Percentiles rank a stretch among this genome's conserved stretches.
Conservation (phyloP, 37 sponge, comb jelly and placozoan species). For the Spongilla lacustris region DNA sequence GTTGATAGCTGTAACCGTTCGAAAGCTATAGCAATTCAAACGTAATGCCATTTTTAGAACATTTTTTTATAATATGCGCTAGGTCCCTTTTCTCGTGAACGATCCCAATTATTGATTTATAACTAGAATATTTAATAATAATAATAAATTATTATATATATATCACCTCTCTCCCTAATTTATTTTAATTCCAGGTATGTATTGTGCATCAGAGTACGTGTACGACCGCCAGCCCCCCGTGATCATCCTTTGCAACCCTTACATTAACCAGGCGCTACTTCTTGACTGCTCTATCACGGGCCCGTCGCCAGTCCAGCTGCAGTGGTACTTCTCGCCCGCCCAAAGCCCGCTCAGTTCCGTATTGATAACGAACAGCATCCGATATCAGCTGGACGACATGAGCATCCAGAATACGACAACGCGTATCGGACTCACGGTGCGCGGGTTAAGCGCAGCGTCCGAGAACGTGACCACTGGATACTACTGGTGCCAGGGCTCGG, state of each 20-base stretch:
- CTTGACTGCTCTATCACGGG: constrained; percentile 8
- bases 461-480: constrained; percentile 5
- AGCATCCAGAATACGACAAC: not conserved
- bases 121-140: too few relatives aligned
- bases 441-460: not conserved
- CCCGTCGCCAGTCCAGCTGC: not conserved
- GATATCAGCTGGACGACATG: not conserved
- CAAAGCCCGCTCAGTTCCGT: not conserved
- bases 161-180: not conserved
- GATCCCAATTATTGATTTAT: too few relatives aligned
- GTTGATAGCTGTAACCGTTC: too few relatives aligned
- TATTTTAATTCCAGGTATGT: not conserved
- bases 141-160: too few relatives aligned
- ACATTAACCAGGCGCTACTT: not conserved
- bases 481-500: constrained; percentile 36
- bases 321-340: constrained; percentile 23
- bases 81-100: too few relatives aligned
- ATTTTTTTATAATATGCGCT: too few relatives aligned
- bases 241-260: constrained; percentile 26
- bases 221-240: constrained; percentile 28
- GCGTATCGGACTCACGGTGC: constrained; percentile 1
- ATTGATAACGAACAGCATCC: not conserved
- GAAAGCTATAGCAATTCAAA: too few relatives aligned
- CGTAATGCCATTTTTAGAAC: too few relatives aligned
- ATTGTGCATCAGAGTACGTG: not conserved